Evolutionary conservation across 2,797 vertebrate genomes (phyloP).

Genomic region (Anguilla megastoma): DNA sequence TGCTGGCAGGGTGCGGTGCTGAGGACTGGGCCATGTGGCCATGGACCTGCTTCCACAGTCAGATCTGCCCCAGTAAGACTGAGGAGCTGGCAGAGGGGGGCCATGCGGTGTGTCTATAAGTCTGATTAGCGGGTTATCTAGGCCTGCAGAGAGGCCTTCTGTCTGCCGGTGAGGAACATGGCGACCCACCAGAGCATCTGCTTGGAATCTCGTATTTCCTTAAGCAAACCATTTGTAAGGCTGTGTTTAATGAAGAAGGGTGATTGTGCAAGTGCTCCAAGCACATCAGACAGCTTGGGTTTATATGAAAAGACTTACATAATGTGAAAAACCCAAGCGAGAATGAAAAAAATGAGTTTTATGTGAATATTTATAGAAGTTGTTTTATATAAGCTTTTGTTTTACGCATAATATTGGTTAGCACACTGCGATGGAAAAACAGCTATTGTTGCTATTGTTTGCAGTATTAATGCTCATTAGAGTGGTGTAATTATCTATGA

Average conservation of each 20-base stretch:
- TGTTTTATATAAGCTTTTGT: not conserved
- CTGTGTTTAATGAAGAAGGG: not conserved
- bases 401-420: not conserved
- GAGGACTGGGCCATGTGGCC: constrained; percentile 25
- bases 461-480: not conserved
- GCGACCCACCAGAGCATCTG: not conserved
- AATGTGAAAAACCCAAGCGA: not conserved
- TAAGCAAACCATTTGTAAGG: not conserved
- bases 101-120: constrained; percentile 14
- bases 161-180: not conserved
- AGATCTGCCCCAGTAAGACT: constrained; percentile 10
- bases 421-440: not conserved
- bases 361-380: not conserved
- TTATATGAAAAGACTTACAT: not conserved
- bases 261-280: not conserved
- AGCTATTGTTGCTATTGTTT: not conserved
- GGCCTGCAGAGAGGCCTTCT: not conserved
- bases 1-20: not conserved
- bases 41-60: constrained; percentile 28
- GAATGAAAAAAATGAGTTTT: not conserved
- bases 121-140: not conserved
- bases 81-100: constrained; percentile 32
- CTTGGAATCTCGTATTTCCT: not conserved
- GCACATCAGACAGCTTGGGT: not conserved
- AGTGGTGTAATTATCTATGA: not conserved